These are phyloP conservation scores for Petromus typicus DNA, from an alignment of 2,113 vertebrate genomes.

Conservation along the genomic window DNA sequence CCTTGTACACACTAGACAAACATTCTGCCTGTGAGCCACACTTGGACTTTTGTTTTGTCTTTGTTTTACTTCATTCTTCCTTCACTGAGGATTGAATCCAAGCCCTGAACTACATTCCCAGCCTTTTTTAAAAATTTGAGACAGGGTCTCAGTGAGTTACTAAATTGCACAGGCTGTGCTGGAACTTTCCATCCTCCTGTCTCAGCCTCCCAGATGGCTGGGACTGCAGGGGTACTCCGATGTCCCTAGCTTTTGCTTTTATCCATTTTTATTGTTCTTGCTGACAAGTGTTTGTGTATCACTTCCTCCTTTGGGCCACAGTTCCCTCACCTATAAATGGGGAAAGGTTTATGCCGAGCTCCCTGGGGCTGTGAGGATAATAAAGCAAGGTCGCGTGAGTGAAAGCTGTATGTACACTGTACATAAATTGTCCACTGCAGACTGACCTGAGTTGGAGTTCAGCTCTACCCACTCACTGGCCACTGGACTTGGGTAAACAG, in stretches of 20 bases:
- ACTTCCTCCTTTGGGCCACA: constrained; percentile 15
- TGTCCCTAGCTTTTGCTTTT: background rate
- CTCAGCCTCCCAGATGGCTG: background rate
- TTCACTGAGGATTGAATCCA: background rate
- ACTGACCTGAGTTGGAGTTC: background rate
- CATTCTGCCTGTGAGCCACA: background rate
- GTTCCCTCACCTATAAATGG: constrained; percentile 29
- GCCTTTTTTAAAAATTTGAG: background rate
- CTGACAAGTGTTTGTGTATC: background rate
- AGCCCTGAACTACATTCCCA: background rate
- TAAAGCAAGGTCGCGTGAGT: background rate
- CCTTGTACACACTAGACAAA: background rate
- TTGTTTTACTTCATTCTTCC: background rate
- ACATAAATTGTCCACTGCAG: background rate
- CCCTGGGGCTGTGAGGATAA: background rate
- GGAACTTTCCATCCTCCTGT: background rate
- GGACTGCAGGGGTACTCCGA: background rate
- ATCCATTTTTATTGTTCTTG: background rate
- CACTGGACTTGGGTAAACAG: background rate
- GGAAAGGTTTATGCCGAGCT: background rate
- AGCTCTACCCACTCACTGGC: background rate
- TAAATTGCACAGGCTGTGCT: background rate
- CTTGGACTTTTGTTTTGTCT: background rate
- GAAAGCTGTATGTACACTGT: background rate
- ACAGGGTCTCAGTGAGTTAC: background rate